Evolutionary conservation across 53 echinoderm and acorn worm species (phyloP).

Genomic region (Paracentrotus lividus): DNA sequence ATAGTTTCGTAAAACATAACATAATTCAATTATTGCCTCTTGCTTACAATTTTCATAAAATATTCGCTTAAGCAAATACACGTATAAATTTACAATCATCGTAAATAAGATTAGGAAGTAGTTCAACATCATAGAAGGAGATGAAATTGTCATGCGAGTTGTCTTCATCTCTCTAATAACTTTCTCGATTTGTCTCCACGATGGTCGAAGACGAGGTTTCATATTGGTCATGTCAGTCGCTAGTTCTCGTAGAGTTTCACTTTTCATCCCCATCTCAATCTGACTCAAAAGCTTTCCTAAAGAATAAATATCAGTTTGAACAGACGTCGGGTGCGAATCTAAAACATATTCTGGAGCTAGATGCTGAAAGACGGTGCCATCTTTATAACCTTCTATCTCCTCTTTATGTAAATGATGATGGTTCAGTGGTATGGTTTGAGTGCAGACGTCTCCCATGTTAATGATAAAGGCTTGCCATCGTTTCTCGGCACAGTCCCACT

Average conservation of each 20-base stretch:
- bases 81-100: too few species aligned
- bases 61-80: too few species aligned
- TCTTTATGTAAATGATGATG: constrained; percentile 7
- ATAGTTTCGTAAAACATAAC: too few species aligned
- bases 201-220: constrained; percentile 37
- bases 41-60: too few species aligned
- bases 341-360: constrained; percentile 58
- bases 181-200: constrained; percentile 57
- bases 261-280: neutral
- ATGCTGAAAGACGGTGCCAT: constrained; percentile 5
- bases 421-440: constrained; percentile 6
- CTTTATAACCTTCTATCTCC: constrained; percentile 27
- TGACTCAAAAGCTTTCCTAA: constrained; percentile 38
- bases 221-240: constrained; percentile 16
- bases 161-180: too few species aligned
- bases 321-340: neutral
- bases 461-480: constrained; percentile 61
- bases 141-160: neutral
- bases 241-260: neutral
- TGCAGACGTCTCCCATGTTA: constrained; percentile 51
- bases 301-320: constrained; percentile 53
- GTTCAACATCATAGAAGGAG: too few species aligned
- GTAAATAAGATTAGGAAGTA: too few species aligned
- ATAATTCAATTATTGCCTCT: too few species aligned
- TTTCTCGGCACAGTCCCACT: neutral